phyloP scores from a whole-genome alignment of 2,888 invertebrate species.

The Stenotaenia linearis region DNA sequence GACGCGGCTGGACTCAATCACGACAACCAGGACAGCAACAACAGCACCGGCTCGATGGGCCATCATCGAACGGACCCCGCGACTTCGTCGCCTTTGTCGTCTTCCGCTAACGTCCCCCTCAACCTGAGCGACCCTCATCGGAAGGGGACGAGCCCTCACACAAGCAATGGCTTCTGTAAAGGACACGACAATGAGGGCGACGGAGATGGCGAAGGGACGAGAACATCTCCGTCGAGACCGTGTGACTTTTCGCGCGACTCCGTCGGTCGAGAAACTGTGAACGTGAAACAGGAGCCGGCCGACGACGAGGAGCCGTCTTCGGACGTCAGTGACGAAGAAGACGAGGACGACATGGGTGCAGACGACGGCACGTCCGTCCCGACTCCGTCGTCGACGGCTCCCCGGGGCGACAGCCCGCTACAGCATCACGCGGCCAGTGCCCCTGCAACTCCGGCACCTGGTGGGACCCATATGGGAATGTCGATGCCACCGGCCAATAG shows the following conservation, averaged over 20 bases:
- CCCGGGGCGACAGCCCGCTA: background rate
- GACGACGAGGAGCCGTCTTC: constrained; percentile 37
- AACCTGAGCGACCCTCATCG: constrained; percentile 31
- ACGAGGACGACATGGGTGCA: constrained; percentile 29
- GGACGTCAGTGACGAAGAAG: constrained; percentile 35
- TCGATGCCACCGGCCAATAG: constrained; percentile 28
- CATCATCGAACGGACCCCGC: background rate
- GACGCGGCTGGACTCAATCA: constrained; percentile 42
- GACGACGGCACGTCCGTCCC: background rate
- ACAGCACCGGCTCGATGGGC: constrained; percentile 44
- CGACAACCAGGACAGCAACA: constrained; percentile 55
- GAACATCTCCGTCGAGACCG: constrained; percentile 5
- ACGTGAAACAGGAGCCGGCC: constrained; percentile 35
- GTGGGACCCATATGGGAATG: background rate
- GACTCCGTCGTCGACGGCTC: constrained; percentile 2
- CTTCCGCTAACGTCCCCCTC: constrained; percentile 28
- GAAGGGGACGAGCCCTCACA: constrained; percentile 19
- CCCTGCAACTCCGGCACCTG: background rate
- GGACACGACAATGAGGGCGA: constrained; percentile 45
- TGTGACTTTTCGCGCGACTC: background rate
- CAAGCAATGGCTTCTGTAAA: constrained; percentile 50
- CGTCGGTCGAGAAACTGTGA: constrained; percentile 30
- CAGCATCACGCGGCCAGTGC: constrained; percentile 21
- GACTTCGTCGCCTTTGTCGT: background rate
- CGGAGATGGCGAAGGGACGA: constrained; percentile 40